Conservation (phyloP, 2,797 vertebrate species). For the Anas bahamensis region DNA sequence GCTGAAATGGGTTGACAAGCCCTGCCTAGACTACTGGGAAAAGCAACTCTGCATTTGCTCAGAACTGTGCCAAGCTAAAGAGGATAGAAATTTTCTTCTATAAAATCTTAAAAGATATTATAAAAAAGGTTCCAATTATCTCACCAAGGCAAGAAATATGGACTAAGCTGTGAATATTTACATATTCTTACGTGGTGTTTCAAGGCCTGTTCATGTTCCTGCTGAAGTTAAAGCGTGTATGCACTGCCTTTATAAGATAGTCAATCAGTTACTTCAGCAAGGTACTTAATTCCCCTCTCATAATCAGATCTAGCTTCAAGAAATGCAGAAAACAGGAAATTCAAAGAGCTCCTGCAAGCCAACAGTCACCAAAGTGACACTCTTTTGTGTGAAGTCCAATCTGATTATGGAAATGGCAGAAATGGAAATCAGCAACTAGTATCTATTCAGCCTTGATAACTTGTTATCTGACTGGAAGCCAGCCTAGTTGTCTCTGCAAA, state of each 20-base stretch:
- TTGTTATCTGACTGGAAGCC: slow-evolving; percentile 59
- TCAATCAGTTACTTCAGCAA: slow-evolving; percentile 53
- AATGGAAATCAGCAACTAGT: slow-evolving; percentile 54
- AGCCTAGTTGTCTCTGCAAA: slow-evolving; percentile 43
- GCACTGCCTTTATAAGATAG: not conserved
- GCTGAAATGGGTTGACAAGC: not conserved
- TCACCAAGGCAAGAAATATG: not conserved
- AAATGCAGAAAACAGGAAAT: slow-evolving; percentile 58
- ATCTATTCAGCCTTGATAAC: slow-evolving; percentile 50
- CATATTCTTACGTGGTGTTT: not conserved
- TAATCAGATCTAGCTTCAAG: slow-evolving; percentile 48
- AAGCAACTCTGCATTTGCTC: not conserved
- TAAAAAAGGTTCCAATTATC: not conserved
- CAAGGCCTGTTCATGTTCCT: not conserved
- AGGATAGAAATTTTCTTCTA: not conserved
- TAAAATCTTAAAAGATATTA: not conserved
- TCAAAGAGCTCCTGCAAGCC: slow-evolving; percentile 46
- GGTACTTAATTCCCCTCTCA: slow-evolving; percentile 44
- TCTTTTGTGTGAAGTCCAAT: slow-evolving; percentile 61
- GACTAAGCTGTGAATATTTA: not conserved
- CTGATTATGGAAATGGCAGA: slow-evolving; percentile 61
- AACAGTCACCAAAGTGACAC: slow-evolving; percentile 52
- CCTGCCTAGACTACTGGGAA: not conserved
- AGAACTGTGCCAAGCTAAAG: not conserved
- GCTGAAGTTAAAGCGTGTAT: not conserved